A percentile compares a stretch with the other conserved stretches of the same genome.
Conservation (phyloP, 2,888 invertebrate genomes). For the Euphydryas editha region DNA sequence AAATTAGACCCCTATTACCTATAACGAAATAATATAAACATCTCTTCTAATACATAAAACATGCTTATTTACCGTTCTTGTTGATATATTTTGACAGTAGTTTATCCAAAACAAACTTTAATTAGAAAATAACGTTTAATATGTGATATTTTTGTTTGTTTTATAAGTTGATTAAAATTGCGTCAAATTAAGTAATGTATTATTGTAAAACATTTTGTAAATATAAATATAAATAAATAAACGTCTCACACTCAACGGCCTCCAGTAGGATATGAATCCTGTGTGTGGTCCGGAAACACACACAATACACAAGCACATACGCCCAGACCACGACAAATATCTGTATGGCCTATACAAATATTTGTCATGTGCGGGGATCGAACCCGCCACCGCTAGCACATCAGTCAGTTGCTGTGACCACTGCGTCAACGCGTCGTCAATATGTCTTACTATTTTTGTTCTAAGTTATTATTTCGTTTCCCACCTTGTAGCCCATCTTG, state of each 20-base stretch:
- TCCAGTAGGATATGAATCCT: too few species aligned
- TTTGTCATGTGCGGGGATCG: too few species aligned
- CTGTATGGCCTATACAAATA: too few species aligned
- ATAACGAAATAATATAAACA: background rate
- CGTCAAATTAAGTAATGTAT: background rate
- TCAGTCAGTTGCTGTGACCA: too few species aligned
- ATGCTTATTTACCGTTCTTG: background rate
- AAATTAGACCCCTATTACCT: too few species aligned
- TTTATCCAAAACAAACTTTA: slow-evolving; percentile 5
- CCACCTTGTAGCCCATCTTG: slow-evolving; percentile 67
- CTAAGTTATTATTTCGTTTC: slow-evolving; percentile 1
- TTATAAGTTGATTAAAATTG: background rate
- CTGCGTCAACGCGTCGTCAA: too few species aligned
- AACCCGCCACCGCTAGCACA: too few species aligned
- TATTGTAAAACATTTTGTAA: background rate
- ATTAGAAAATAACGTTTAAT: background rate
- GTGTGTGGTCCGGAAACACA: too few species aligned
- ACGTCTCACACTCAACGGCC: too few species aligned
- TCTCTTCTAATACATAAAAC: background rate
- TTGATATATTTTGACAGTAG: slow-evolving; percentile 6
- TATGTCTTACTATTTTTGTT: background rate
- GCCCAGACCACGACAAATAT: too few species aligned
- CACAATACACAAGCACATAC: too few species aligned
- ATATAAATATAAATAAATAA: too few species aligned
- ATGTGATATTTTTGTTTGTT: background rate